Evolutionary conservation across 2,888 invertebrate species (phyloP).

Genomic region (Trissonchulus latispiculum): DNA sequence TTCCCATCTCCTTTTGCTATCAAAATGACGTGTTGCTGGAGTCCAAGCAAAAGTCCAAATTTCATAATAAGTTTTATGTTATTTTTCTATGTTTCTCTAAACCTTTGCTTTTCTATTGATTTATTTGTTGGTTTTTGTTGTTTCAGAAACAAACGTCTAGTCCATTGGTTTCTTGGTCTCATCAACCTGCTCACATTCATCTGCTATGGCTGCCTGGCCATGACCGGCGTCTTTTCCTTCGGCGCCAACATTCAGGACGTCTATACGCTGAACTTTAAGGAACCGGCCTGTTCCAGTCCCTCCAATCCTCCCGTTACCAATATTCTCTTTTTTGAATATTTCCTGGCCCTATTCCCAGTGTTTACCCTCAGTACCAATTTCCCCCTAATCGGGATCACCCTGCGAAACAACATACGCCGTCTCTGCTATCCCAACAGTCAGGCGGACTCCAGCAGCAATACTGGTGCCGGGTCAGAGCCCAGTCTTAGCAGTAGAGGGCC

Average conservation of each 20-base stretch:
- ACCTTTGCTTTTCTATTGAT: too few species aligned
- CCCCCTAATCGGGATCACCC: slow-evolving; percentile 88
- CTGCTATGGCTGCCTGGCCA: slow-evolving; percentile 77
- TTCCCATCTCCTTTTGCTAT: too few species aligned
- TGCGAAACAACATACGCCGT: slow-evolving; percentile 63
- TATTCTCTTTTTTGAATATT: slow-evolving; percentile 62
- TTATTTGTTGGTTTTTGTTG: too few species aligned
- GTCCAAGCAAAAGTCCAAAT: too few species aligned
- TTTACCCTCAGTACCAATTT: slow-evolving; percentile 90
- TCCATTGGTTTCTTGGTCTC: slow-evolving; percentile 56
- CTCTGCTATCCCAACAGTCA: slow-evolving; percentile 29
- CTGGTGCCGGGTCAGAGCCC: too few species aligned
- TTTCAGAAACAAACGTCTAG: slow-evolving; percentile 57
- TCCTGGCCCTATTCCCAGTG: slow-evolving; percentile 81
- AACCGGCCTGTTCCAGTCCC: slow-evolving; percentile 22
- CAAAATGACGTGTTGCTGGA: too few species aligned
- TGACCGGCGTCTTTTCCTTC: slow-evolving; percentile 57
- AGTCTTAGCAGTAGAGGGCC: too few species aligned
- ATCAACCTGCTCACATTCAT: slow-evolving; percentile 72
- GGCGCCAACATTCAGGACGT: slow-evolving; percentile 68
- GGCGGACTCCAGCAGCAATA: too few species aligned
- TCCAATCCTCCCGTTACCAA: too few species aligned
- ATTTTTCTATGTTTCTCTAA: too few species aligned
- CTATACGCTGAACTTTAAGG: slow-evolving; percentile 78
- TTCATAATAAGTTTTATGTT: too few species aligned